Evolutionary conservation across 2,113 vertebrate species (phyloP).

Genomic region (Calidris pygmaea): DNA sequence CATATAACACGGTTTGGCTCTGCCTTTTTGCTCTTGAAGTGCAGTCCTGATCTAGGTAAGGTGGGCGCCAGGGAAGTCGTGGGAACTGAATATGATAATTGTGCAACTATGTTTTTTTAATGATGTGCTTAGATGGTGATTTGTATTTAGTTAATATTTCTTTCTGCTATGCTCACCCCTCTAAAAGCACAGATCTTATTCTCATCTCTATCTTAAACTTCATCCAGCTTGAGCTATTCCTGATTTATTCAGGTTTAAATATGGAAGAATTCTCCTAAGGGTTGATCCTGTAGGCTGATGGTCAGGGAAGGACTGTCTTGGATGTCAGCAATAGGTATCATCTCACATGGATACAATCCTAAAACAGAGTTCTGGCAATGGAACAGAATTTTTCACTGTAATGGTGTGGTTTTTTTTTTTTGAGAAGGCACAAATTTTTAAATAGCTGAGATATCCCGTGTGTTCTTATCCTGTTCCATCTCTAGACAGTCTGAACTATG

Average conservation of each 20-base stretch:
- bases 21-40: background rate
- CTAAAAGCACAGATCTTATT: background rate
- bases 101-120: background rate
- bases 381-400: background rate
- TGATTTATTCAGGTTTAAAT: background rate
- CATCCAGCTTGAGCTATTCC: background rate
- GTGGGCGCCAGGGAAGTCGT: background rate
- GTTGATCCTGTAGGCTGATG: background rate
- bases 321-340: background rate
- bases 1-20: conserved; percentile 33
- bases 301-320: background rate
- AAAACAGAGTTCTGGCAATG: background rate
- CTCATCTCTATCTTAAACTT: background rate
- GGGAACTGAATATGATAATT: background rate
- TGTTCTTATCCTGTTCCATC: background rate
- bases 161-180: background rate
- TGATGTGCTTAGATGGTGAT: background rate
- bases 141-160: background rate
- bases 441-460: background rate
- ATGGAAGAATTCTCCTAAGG: background rate
- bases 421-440: background rate
- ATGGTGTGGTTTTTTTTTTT: background rate
- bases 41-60: background rate
- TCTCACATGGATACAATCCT: background rate
- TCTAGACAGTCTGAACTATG: background rate